Conservation (phyloP, 1,140 invertebrate genomes). For the Diabrotica virgifera region DNA sequence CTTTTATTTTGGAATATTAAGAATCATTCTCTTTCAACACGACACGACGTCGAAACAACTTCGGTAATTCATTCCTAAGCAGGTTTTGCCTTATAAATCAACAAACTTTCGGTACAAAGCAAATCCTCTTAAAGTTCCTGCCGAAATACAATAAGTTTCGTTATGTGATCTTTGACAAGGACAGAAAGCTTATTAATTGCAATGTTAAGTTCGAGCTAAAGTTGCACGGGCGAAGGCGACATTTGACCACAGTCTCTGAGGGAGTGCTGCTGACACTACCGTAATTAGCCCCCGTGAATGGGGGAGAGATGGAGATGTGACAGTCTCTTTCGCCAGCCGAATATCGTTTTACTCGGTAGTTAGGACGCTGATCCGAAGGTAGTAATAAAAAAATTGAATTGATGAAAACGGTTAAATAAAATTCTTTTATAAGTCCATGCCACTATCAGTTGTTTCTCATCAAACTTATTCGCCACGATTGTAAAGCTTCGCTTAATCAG, state of each 20-base stretch:
- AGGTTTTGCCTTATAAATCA: constrained; percentile 13
- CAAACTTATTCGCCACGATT: too few species aligned
- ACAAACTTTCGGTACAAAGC: constrained; percentile 11
- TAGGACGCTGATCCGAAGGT: too few species aligned
- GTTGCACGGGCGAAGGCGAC: constrained; percentile 15
- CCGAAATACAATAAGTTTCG: constrained; percentile 18
- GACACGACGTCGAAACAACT: not conserved
- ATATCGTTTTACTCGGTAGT: not conserved
- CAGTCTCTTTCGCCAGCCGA: constrained; percentile 16
- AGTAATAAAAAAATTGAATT: too few species aligned
- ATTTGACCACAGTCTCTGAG: constrained; percentile 22
- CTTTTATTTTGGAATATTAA: too few species aligned
- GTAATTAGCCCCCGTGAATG: constrained; percentile 19
- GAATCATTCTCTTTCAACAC: too few species aligned
- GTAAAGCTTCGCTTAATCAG: too few species aligned
- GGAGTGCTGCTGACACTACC: constrained; percentile 20
- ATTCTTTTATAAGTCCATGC: too few species aligned
- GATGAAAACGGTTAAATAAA: too few species aligned
- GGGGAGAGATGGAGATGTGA: not conserved
- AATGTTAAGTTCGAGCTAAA: constrained; percentile 12
- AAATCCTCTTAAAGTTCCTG: constrained; percentile 19
- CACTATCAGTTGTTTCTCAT: too few species aligned
- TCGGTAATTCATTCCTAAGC: constrained; percentile 5
- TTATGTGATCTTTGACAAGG: constrained; percentile 18
- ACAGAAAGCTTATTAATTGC: constrained; percentile 21